Evolutionary conservation across 1,140 invertebrate genomes (phyloP).

Genomic region (Scaptodrosophila lebanonensis): DNA sequence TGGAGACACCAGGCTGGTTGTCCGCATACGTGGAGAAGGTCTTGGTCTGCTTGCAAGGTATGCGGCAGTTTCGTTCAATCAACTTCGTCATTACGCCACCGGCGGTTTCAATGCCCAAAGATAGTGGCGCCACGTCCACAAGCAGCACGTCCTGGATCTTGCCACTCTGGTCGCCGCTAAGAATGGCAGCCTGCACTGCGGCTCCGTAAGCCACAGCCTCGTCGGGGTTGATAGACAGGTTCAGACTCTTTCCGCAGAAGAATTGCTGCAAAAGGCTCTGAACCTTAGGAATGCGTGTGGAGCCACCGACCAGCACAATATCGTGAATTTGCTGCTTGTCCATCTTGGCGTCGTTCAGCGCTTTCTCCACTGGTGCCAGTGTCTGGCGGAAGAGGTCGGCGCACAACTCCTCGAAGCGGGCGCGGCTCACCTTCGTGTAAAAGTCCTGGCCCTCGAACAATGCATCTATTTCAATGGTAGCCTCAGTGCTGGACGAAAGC

Average conservation of each 20-base stretch:
- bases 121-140: conserved; percentile 80
- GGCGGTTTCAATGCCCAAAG: conserved; percentile 81
- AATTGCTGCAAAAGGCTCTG: conserved; percentile 82
- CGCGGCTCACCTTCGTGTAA: conserved; percentile 89
- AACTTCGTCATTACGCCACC: conserved; percentile 83
- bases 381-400: conserved; percentile 87
- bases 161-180: conserved; percentile 83
- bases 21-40: conserved; percentile 84
- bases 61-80: conserved; percentile 81
- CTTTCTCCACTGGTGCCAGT: conserved; percentile 85
- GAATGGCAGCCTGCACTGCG: conserved; percentile 87
- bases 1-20: conserved; percentile 85
- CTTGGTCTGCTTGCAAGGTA: conserved; percentile 83
- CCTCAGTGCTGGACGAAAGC: conserved; percentile 83
- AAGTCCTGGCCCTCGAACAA: conserved; percentile 88
- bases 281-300: conserved; percentile 82
- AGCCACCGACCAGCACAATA: conserved; percentile 82
- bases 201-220: conserved; percentile 87
- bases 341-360: conserved; percentile 85
- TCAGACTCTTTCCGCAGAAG: conserved; percentile 82
- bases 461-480: conserved; percentile 86
- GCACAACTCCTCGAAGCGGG: conserved; percentile 91
- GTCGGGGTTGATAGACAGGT: conserved; percentile 87
- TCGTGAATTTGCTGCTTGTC: conserved; percentile 84
- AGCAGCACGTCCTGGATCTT: conserved; percentile 84